Conservation (phyloP, 2,797 vertebrate genomes). For the Poeciliopsis paucimaculata region DNA sequence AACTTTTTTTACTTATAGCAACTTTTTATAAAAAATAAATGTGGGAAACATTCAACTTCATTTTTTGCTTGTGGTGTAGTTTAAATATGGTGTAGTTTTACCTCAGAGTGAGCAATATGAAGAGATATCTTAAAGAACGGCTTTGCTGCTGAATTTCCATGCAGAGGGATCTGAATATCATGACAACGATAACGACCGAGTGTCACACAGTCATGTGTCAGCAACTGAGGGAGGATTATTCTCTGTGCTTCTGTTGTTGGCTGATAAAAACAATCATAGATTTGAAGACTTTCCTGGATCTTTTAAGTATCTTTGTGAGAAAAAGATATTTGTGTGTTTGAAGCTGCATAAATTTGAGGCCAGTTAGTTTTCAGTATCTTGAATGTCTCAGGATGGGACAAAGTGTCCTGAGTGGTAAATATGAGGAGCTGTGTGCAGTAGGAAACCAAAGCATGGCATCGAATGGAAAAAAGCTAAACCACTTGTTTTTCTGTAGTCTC, state of each 20-base stretch:
- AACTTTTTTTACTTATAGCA: not conserved
- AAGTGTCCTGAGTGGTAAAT: too few relatives aligned
- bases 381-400: not conserved
- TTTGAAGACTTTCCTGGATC: not conserved
- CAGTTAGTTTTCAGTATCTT: not conserved
- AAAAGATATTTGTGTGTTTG: not conserved
- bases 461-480: not conserved
- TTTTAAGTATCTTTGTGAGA: not conserved
- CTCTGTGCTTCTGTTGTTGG: not conserved
- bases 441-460: not conserved
- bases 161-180: not conserved
- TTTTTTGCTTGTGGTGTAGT: not conserved
- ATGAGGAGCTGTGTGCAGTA: too few relatives aligned
- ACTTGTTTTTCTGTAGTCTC: too few relatives aligned
- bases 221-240: not conserved
- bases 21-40: not conserved
- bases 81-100: not conserved
- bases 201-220: not conserved
- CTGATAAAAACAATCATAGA: not conserved
- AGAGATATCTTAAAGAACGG: not conserved
- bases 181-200: not conserved
- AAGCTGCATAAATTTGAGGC: not conserved
- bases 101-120: not conserved
- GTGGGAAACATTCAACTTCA: not conserved
- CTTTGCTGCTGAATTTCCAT: not conserved